Evolutionary conservation across 2,797 vertebrate genomes (phyloP).

Genomic region (Sebastes oblongus): DNA sequence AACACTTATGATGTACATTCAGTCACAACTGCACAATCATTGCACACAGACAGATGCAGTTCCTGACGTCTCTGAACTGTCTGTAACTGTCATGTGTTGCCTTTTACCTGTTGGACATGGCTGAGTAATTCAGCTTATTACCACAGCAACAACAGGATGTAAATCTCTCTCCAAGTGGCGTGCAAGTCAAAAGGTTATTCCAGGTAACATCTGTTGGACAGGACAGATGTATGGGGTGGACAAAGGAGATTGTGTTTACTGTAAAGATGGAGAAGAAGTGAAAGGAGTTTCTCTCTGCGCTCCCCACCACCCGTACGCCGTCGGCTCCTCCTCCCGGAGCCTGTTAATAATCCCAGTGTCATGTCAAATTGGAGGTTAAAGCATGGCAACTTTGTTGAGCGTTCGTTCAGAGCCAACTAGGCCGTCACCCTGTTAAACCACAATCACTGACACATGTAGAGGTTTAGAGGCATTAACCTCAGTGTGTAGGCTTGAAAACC

Average conservation of each 20-base stretch:
- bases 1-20: neutral
- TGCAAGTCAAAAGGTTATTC: constrained; percentile 46
- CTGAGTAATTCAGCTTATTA: constrained; percentile 27
- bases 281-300: neutral
- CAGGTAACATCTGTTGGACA: constrained; percentile 31
- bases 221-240: neutral
- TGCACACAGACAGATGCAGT: neutral
- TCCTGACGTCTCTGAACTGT: neutral
- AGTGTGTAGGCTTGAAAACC: constrained; percentile 66
- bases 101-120: constrained; percentile 47
- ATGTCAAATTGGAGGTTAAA: constrained; percentile 41
- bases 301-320: constrained; percentile 3
- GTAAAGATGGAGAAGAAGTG: constrained; percentile 4
- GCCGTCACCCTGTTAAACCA: constrained; percentile 65
- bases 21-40: neutral
- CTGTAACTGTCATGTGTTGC: constrained; percentile 44
- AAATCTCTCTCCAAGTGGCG: constrained; percentile 33
- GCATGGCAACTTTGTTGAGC: constrained; percentile 42
- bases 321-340: neutral
- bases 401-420: constrained; percentile 56
- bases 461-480: constrained; percentile 73
- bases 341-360: constrained; percentile 37
- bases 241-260: neutral
- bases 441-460: constrained; percentile 82
- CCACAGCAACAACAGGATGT: constrained; percentile 37